A percentile compares a stretch with the other conserved stretches of the same genome.
phyloP scores from a whole-genome alignment of 2,888 invertebrate species.

The Sepioteuthis lessoniana region DNA sequence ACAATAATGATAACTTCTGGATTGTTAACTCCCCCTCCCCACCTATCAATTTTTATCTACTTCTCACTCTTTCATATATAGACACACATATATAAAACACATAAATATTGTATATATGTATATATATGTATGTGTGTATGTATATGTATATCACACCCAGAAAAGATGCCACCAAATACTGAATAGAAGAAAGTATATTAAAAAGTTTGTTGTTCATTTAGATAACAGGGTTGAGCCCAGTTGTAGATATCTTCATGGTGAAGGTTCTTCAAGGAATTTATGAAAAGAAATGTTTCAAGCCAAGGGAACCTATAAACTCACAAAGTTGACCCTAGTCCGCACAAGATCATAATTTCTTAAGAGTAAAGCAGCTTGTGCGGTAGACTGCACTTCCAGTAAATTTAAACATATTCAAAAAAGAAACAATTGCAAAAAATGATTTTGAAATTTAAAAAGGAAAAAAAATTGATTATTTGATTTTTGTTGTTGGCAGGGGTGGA shows the following conservation, averaged over 20 bases:
- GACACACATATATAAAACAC: background rate
- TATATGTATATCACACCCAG: background rate
- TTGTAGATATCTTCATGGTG: background rate
- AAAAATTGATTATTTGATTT: background rate
- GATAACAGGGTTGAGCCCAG: background rate
- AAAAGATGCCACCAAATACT: background rate
- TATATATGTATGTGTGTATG: background rate
- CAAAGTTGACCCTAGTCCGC: background rate
- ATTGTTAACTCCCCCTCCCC: background rate
- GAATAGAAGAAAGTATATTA: background rate
- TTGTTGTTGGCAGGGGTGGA: background rate
- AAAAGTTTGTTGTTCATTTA: background rate
- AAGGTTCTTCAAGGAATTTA: background rate
- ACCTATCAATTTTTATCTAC: background rate
- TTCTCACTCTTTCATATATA: background rate
- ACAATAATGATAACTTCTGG: background rate
- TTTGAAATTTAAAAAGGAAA: background rate
- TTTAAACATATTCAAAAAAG: background rate
- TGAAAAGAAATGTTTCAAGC: background rate
- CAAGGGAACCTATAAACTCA: background rate
- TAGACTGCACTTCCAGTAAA: slow-evolving; percentile 7
- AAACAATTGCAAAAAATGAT: background rate
- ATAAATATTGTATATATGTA: slow-evolving; percentile 1
- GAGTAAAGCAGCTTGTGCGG: background rate
- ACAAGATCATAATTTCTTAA: background rate